These are phyloP conservation scores for Heliothis virescens DNA, from an alignment of 1,140 invertebrate species.

Conservation along the genomic window DNA sequence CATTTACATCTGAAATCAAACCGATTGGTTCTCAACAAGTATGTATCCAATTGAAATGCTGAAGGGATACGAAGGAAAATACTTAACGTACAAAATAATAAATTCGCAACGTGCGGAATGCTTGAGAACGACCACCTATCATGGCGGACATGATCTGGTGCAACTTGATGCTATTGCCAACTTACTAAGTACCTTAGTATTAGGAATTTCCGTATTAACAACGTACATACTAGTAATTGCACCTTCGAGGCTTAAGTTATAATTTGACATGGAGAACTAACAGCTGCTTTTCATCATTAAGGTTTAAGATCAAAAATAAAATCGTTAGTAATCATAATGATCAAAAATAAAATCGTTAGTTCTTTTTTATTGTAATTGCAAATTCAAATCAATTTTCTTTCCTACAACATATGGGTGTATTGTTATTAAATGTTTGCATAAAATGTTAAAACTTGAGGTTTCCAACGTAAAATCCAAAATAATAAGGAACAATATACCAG, in stretches of 20 bases:
- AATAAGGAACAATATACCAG: background rate
- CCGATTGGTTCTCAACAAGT: conserved; percentile 6
- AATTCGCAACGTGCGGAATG: conserved; percentile 33
- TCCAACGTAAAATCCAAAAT: no score
- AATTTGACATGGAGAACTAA: no score
- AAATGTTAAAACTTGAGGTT: no score
- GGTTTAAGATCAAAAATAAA: no score
- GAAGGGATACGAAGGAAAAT: background rate
- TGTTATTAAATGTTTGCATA: no score
- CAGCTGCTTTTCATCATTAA: no score
- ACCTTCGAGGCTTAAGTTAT: background rate
- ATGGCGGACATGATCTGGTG: conserved; percentile 14
- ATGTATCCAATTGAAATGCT: conserved; percentile 19
- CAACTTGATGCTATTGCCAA: conserved; percentile 28
- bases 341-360: no score
- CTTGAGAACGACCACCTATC: conserved; percentile 45
- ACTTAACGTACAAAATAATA: conserved; percentile 41
- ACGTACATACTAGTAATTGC: background rate
- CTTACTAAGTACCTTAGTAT: background rate
- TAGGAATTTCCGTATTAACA: background rate
- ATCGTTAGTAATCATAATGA: no score
- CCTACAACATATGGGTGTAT: no score
- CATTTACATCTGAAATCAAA: background rate
- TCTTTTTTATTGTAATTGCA: no score
- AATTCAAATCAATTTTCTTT: no score